A percentile compares a stretch with the other conserved stretches of the same genome.
Evolutionary conservation across 2,888 invertebrate genomes (phyloP).

Genomic region (Scaptomyza tumidula): DNA sequence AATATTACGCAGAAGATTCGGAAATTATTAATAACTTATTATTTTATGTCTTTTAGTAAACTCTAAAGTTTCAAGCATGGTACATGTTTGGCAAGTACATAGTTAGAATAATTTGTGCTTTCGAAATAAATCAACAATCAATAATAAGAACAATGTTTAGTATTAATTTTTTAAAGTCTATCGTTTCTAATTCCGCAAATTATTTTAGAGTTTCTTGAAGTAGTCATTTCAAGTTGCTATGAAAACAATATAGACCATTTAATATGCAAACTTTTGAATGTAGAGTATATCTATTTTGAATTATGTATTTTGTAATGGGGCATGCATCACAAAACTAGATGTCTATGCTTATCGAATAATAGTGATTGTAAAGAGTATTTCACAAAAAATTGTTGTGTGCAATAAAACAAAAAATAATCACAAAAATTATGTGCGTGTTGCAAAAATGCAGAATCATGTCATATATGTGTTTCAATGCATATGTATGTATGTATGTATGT

Average conservation of each 20-base stretch:
- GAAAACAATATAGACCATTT: not conserved
- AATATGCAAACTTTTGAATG: not conserved
- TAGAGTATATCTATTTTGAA: not conserved
- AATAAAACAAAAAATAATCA: slow-evolving; percentile 66
- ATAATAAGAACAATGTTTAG: too few relatives aligned
- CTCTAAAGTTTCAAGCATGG: too few relatives aligned
- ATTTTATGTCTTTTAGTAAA: too few relatives aligned
- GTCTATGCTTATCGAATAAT: not conserved
- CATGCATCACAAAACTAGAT: not conserved
- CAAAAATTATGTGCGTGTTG: slow-evolving; percentile 72
- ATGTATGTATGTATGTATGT: not conserved
- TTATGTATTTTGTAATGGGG: not conserved
- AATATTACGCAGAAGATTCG: too few relatives aligned
- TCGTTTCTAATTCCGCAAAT: too few relatives aligned
- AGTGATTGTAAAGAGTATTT: slow-evolving; percentile 37
- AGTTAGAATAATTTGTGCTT: too few relatives aligned
- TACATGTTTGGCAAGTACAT: too few relatives aligned
- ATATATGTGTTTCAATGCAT: slow-evolving; percentile 4
- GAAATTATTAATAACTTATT: too few relatives aligned
- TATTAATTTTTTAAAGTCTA: too few relatives aligned
- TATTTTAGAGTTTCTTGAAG: too few relatives aligned
- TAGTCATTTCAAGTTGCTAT: too few relatives aligned
- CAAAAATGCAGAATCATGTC: slow-evolving; percentile 72
- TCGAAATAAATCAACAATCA: too few relatives aligned
- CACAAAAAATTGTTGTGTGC: slow-evolving; percentile 5